Evolutionary conservation across 2,113 vertebrate species (phyloP), one percentile per base, ranked within the genome.

Genomic region (Condylura cristata): DNA sequence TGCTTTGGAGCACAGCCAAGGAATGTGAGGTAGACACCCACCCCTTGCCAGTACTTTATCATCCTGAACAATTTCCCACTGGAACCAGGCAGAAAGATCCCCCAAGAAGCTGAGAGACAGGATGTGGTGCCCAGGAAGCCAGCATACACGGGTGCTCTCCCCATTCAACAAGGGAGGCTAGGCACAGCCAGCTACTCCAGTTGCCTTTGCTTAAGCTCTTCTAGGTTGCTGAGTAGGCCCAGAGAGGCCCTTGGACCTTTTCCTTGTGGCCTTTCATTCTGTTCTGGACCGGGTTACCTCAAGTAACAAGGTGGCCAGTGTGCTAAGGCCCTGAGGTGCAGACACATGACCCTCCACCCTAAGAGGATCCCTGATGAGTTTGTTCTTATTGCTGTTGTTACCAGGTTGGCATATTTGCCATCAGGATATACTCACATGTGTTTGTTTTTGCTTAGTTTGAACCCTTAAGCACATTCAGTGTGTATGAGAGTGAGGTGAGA

Each of bases 331-430:
- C 53, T 28, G 60, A 28, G 9, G 28, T 7, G 16, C n/a, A 61
- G 44, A 16, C 46, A 0, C 26, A 53, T 32, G 12, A 14, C 32
- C 11, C 32, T 30, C 8, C 2, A 7, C 13, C 3, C 32, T 14
- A 0, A 1, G 11, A 56, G 32, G 17, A 2, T 9, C 2, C 60
- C 28, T 34, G 3, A 8, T 3, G n/a, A 61, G 22, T 8, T 56
- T 34, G 0, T 44, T 18, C 1, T 4, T 20, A 7, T 61, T 10
- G 28, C 30, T 3, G 30, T 17, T 24, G 34, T 26, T 26, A 1
- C 9, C 8, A 13, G 4, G 37, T 1, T 18, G 11, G 20, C 24
- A 0, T 2, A 5, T 24, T 39, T 30, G 53, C 48, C 39, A 0
- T 3, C 34, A 46, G 20, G 71, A 56, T 6, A 2, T 22, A 5